Conservation (phyloP, 2,797 vertebrate genomes). For the Lagodon rhomboides region DNA sequence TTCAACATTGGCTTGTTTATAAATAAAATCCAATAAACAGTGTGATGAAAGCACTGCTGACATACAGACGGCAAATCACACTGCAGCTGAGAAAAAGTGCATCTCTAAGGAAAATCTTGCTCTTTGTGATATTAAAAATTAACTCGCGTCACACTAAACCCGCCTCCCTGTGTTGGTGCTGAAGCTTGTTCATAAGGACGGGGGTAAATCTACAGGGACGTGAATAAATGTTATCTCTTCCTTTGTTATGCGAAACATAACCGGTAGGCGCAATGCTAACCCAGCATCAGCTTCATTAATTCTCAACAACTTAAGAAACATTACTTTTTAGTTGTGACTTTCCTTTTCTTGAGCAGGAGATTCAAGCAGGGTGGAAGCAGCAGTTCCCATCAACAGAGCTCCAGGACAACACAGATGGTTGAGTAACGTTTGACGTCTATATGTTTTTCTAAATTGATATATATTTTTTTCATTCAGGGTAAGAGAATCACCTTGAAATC, state of each 20-base stretch:
- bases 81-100: slow-evolving; percentile 18
- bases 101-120: slow-evolving; percentile 32
- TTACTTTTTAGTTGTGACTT: slow-evolving; percentile 9
- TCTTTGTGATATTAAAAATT: slow-evolving; percentile 57
- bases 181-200: slow-evolving; percentile 37
- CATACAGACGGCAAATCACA: slow-evolving; percentile 5
- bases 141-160: slow-evolving; percentile 32
- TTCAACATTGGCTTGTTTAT: not conserved
- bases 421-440: slow-evolving; percentile 1
- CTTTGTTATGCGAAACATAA: slow-evolving; percentile 38
- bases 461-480: not conserved
- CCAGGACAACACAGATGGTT: slow-evolving; percentile 3
- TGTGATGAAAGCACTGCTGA: slow-evolving; percentile 14
- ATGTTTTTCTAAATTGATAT: not conserved
- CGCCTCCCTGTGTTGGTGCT: slow-evolving; percentile 38
- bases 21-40: slow-evolving; percentile 18
- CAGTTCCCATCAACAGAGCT: not conserved
- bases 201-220: slow-evolving; percentile 56
- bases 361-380: slow-evolving; percentile 22
- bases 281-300: slow-evolving; percentile 27
- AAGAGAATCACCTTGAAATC: slow-evolving; percentile 13
- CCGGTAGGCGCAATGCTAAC: slow-evolving; percentile 1
- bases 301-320: slow-evolving; percentile 23
- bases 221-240: slow-evolving; percentile 25
- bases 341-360: not conserved